Conservation (phyloP, 2,113 vertebrate species). For the Collichthys lucidus region DNA sequence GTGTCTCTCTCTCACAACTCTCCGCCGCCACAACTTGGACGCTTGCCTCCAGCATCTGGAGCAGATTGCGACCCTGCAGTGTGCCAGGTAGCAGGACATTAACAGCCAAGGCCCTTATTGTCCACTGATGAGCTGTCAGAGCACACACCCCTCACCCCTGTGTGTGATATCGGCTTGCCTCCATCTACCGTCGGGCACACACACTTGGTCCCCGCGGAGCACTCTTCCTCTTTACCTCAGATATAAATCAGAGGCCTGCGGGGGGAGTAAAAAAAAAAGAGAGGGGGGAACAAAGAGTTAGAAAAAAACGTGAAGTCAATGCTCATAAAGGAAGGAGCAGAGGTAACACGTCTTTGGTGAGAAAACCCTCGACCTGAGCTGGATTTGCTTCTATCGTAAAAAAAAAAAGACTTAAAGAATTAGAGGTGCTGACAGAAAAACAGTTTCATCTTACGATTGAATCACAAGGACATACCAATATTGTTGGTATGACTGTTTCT, state of each 20-base stretch:
- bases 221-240: conserved; percentile 63
- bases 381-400: conserved; percentile 38
- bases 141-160: conserved; percentile 56
- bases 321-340: conserved; percentile 43
- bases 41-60: conserved; percentile 76
- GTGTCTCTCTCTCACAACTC: no score
- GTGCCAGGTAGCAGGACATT: conserved; percentile 75
- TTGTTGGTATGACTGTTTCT: conserved; percentile 51
- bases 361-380: conserved; percentile 15
- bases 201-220: conserved; percentile 43
- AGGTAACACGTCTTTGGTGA: conserved; percentile 22
- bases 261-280: background rate
- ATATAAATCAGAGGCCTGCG: conserved; percentile 67
- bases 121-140: conserved; percentile 77
- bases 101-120: conserved; percentile 77
- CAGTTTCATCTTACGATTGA: conserved; percentile 33
- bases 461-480: conserved; percentile 55
- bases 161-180: conserved; percentile 55
- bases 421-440: conserved; percentile 36
- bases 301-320: conserved; percentile 55
- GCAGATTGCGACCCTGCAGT: conserved; percentile 69
- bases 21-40: conserved; percentile 51
- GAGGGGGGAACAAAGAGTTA: conserved; percentile 29
- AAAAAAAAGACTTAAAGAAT: conserved; percentile 33
- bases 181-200: conserved; percentile 7